phyloP scores from a whole-genome alignment of 2,797 vertebrate genomes.

The Ptychobarbus kaznakovi region DNA sequence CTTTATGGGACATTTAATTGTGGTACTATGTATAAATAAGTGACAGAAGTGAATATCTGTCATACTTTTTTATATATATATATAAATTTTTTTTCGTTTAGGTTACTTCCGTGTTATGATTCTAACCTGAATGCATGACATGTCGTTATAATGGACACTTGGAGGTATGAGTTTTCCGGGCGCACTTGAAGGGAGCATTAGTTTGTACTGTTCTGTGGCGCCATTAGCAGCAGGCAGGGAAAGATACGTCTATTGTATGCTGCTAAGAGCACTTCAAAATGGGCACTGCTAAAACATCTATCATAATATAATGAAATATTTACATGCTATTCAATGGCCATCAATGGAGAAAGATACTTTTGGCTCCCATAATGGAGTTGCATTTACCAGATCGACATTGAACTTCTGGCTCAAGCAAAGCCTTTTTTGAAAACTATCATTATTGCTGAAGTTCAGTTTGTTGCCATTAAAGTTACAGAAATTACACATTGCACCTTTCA shows the following conservation, averaged over 20 bases:
- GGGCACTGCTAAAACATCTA: not conserved
- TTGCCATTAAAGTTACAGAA: slow-evolving; percentile 5
- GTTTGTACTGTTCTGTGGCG: not conserved
- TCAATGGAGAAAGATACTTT: slow-evolving; percentile 16
- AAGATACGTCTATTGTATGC: slow-evolving; percentile 1
- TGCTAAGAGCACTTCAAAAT: slow-evolving; percentile 12
- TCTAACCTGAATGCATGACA: not conserved
- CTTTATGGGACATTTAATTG: not conserved
- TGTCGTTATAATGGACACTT: not conserved
- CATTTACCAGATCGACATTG: not conserved
- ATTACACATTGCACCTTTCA: not conserved
- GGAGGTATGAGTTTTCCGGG: not conserved
- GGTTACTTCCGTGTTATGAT: not conserved
- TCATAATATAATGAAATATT: slow-evolving; percentile 32
- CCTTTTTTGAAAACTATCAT: not conserved
- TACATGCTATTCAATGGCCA: slow-evolving; percentile 2
- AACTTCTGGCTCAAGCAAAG: not conserved
- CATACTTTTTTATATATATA: not conserved
- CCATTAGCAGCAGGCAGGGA: not conserved
- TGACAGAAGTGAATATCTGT: not conserved
- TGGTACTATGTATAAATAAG: not conserved
- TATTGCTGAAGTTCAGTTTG: not conserved
- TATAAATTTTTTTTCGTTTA: not conserved
- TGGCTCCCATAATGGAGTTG: not conserved
- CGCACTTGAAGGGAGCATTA: not conserved